Percentiles rank a stretch among this genome's conserved stretches.
phyloP scores from a whole-genome alignment of 2,797 vertebrate genomes.

The Neosilurus hyrtlii region DNA sequence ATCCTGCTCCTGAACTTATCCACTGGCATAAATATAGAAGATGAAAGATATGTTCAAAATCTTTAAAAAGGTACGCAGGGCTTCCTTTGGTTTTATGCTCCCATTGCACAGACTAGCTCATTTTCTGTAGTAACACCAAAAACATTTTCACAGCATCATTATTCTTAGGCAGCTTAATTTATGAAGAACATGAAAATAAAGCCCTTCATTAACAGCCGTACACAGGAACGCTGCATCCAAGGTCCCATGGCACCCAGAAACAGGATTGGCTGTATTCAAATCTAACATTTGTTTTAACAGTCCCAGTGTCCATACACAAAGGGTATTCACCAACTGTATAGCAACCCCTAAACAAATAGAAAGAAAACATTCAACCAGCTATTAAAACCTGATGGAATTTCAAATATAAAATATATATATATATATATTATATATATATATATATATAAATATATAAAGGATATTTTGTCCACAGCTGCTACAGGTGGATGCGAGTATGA shows the following conservation, averaged over 20 bases:
- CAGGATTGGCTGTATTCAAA: background rate
- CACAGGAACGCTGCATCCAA: background rate
- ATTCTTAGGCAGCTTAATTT: background rate
- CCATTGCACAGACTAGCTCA: background rate
- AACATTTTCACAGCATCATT: background rate
- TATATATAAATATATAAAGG: background rate
- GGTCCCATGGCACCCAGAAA: background rate
- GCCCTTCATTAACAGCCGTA: background rate
- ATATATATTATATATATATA: background rate
- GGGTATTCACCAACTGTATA: background rate
- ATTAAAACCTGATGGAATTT: background rate
- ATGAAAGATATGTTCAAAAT: background rate
- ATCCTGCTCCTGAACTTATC: background rate
- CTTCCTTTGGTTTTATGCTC: background rate
- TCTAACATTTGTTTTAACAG: background rate
- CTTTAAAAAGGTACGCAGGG: background rate
- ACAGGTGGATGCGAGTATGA: background rate
- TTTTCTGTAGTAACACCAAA: constrained; percentile 1
- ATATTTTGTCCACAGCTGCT: background rate
- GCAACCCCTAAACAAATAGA: background rate
- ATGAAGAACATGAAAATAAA: background rate
- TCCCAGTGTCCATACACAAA: background rate
- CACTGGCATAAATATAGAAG: background rate
- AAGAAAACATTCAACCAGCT: background rate
- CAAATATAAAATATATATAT: background rate